Percentiles rank a stretch among this genome's conserved stretches.
Conservation (phyloP, 2,797 vertebrate genomes). For the Chaenodraco wilsoni region DNA sequence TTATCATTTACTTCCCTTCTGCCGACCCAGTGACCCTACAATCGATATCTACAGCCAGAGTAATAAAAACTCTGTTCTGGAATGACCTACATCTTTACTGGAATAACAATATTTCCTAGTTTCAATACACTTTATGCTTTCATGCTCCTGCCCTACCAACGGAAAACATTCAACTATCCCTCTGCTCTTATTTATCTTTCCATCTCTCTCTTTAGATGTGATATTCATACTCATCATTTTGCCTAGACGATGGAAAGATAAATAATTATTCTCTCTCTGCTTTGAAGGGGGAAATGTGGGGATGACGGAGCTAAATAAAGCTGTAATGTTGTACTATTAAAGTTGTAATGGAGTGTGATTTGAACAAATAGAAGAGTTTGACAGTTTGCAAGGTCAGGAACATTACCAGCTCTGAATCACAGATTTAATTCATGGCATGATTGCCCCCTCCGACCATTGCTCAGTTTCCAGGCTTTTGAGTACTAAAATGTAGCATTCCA, state of each 20-base stretch:
- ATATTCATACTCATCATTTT: conserved; percentile 43
- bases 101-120: conserved; percentile 49
- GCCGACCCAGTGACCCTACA: conserved; percentile 68
- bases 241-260: conserved; percentile 49
- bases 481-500: conserved; percentile 51
- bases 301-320: conserved; percentile 67
- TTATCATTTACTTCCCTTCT: conserved; percentile 74
- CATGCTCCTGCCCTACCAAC: not conserved
- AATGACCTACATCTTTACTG: conserved; percentile 62
- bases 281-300: conserved; percentile 45
- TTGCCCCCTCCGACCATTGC: conserved; percentile 39
- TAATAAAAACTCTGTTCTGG: conserved; percentile 68
- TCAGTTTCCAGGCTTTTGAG: conserved; percentile 16
- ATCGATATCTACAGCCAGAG: conserved; percentile 74
- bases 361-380: conserved; percentile 57
- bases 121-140: conserved; percentile 10
- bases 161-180: conserved; percentile 13
- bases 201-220: conserved; percentile 37
- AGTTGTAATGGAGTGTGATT: conserved; percentile 68
- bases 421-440: conserved; percentile 45
- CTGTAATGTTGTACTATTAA: conserved; percentile 67
- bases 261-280: conserved; percentile 52
- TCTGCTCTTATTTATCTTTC: conserved; percentile 35
- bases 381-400: conserved; percentile 73
- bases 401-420: conserved; percentile 45